phyloP scores from a whole-genome alignment of 2,888 invertebrate genomes.

The Nephrotoma appendiculata region DNA sequence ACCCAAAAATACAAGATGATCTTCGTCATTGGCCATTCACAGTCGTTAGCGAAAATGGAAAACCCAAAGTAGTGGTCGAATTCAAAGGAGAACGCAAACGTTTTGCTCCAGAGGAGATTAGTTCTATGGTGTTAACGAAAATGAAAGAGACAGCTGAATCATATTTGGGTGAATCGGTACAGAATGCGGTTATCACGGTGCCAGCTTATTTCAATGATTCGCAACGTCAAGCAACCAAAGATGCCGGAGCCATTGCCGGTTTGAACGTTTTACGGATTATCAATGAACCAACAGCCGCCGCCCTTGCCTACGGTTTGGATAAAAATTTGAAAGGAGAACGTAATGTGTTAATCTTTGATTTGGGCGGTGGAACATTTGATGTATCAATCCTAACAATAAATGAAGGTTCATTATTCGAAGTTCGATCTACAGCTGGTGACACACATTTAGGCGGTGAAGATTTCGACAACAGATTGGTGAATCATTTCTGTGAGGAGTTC shows the following conservation, averaged over 20 bases:
- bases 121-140: conserved; percentile 85
- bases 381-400: conserved; percentile 93
- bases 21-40: conserved; percentile 95
- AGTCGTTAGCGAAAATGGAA: conserved; percentile 65
- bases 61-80: conserved; percentile 71
- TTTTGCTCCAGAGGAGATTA: conserved; percentile 88
- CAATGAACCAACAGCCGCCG: conserved; percentile 87
- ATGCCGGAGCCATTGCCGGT: conserved; percentile 84
- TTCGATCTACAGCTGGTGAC: conserved; percentile 90
- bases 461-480: conserved; percentile 82
- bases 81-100: conserved; percentile 85
- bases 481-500: conserved; percentile 81
- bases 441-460: conserved; percentile 93
- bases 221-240: conserved; percentile 84
- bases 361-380: conserved; percentile 94
- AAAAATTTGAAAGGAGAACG: conserved; percentile 73
- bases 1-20: conserved; percentile 83
- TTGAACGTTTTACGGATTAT: conserved; percentile 85
- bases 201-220: conserved; percentile 90
- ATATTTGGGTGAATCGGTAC: conserved; percentile 74
- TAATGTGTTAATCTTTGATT: conserved; percentile 70
- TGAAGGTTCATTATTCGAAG: conserved; percentile 84
- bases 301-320: conserved; percentile 86
- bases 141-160: conserved; percentile 93
- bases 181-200: conserved; percentile 82